Conservation (phyloP, 2,888 invertebrate species). For the Rapana venosa region DNA sequence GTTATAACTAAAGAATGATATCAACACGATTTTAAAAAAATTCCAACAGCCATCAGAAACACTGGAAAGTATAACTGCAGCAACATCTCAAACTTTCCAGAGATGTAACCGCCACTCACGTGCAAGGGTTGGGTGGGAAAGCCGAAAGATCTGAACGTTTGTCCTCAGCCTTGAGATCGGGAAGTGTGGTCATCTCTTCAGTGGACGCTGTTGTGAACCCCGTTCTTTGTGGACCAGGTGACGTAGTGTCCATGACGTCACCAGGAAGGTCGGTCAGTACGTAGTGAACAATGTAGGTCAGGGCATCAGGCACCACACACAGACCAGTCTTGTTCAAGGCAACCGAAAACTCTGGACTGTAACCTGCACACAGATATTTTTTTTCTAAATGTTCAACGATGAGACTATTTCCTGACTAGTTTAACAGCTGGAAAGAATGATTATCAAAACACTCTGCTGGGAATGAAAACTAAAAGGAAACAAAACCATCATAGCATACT, state of each 20-base stretch:
- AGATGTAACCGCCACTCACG: not conserved
- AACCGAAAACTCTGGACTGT: not conserved
- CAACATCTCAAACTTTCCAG: too few relatives aligned
- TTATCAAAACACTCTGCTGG: too few relatives aligned
- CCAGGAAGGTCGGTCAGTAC: not conserved
- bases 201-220: not conserved
- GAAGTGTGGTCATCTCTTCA: not conserved
- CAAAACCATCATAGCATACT: too few relatives aligned
- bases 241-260: not conserved
- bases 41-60: too few relatives aligned
- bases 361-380: not conserved
- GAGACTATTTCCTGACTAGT: not conserved
- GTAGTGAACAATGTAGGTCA: not conserved
- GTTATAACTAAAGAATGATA: too few relatives aligned
- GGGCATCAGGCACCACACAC: constrained; percentile 12
- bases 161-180: not conserved
- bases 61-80: too few relatives aligned
- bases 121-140: not conserved
- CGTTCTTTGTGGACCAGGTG: not conserved
- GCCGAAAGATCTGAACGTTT: not conserved
- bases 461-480: too few relatives aligned
- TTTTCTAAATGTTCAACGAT: too few relatives aligned
- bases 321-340: not conserved
- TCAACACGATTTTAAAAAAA: too few relatives aligned
- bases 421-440: not conserved